Conservation (phyloP, 2,888 invertebrate species). For the Drosophila ezoana region DNA sequence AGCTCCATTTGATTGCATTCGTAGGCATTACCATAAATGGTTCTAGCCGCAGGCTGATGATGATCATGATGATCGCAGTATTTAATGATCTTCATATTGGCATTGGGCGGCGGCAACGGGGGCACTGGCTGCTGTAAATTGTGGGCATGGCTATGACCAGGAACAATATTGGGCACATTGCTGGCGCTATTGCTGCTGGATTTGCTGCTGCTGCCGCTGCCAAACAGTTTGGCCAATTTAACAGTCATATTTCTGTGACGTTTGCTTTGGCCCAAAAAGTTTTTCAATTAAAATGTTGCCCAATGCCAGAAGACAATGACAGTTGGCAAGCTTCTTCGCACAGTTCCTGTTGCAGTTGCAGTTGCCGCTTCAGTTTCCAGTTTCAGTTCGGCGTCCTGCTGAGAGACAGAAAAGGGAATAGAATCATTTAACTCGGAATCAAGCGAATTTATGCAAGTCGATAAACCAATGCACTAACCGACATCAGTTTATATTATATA, state of each 20-base stretch:
- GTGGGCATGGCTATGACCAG: conserved; percentile 4
- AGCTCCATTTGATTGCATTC: conserved; percentile 62
- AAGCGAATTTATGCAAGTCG: neutral
- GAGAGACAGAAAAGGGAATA: conserved; percentile 11
- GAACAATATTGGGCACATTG: conserved; percentile 30
- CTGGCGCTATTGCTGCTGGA: conserved; percentile 11
- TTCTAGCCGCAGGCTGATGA: conserved; percentile 32
- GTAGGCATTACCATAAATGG: conserved; percentile 64
- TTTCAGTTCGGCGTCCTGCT: conserved; percentile 21
- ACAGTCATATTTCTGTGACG: conserved; percentile 60
- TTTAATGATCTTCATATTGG: conserved; percentile 55
- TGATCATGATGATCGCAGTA: conserved; percentile 55
- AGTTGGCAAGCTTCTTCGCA: conserved; percentile 26
- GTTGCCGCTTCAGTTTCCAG: conserved; percentile 8
- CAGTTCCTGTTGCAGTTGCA: conserved; percentile 21
- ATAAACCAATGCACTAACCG: conserved; percentile 1
- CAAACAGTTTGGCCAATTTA: conserved; percentile 69
- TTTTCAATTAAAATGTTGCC: conserved; percentile 79
- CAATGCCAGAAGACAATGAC: conserved; percentile 57
- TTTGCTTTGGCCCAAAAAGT: conserved; percentile 41
- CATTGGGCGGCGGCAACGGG: conserved; percentile 67
- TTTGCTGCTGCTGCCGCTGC: conserved; percentile 34
- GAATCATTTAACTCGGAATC: conserved; percentile 5
- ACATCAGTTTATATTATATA: neutral
- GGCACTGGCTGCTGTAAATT: conserved; percentile 43